Evolutionary conservation across 2,888 invertebrate genomes (phyloP).

Genomic region (Sarcophaga variegata): DNA sequence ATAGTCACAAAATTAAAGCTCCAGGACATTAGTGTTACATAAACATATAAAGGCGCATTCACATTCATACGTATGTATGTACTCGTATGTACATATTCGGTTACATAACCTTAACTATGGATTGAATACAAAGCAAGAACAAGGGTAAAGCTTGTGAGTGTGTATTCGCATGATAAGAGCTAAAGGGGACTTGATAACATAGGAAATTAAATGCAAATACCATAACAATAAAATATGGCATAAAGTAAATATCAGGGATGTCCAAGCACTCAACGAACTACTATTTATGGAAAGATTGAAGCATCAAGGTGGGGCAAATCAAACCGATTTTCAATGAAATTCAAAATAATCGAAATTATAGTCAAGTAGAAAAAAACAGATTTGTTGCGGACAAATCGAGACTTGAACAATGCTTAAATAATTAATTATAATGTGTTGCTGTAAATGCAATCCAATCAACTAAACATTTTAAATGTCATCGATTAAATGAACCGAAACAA

Average conservation of each 20-base stretch:
- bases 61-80: slow-evolving; percentile 2
- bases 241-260: slow-evolving; percentile 5
- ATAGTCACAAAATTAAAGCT: slow-evolving; percentile 54
- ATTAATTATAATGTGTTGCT: no score
- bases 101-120: neutral
- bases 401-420: no score
- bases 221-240: slow-evolving; percentile 12
- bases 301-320: slow-evolving; percentile 12
- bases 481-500: no score
- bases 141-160: neutral
- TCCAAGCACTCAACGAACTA: slow-evolving; percentile 22
- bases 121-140: neutral
- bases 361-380: neutral
- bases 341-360: slow-evolving; percentile 21
- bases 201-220: slow-evolving; percentile 30
- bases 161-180: neutral
- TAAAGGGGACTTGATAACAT: slow-evolving; percentile 36
- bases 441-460: no score
- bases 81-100: no score
- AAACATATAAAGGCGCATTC: neutral
- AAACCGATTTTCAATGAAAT: slow-evolving; percentile 45
- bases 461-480: no score
- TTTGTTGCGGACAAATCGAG: no score
- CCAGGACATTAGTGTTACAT: slow-evolving; percentile 33
- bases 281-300: slow-evolving; percentile 17